phyloP scores from a whole-genome alignment of 2,888 invertebrate genomes.

The Hyppa rectilinea region DNA sequence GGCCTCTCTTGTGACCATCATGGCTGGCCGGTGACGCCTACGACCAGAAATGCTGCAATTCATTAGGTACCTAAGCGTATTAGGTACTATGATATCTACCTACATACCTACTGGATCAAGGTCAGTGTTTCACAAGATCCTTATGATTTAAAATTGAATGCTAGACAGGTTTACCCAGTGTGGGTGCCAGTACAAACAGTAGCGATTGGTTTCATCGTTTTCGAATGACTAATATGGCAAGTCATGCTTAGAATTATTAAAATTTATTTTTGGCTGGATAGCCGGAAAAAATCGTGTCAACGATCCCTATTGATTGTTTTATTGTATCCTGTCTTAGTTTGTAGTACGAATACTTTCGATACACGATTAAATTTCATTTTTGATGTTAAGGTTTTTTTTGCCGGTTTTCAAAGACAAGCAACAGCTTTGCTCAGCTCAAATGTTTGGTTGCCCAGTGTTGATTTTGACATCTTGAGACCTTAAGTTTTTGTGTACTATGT shows the following conservation, averaged over 20 bases:
- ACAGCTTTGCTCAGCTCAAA: background rate
- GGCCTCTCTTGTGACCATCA: conserved; percentile 73
- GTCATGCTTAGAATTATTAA: conserved; percentile 62
- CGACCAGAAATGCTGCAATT: conserved; percentile 49
- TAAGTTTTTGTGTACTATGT: background rate
- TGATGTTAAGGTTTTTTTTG: background rate
- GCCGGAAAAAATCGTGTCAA: conserved; percentile 56
- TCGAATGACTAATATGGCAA: conserved; percentile 57
- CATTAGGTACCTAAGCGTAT: conserved; percentile 40
- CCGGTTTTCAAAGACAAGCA: background rate
- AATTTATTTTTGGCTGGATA: conserved; percentile 23
- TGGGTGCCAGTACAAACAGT: conserved; percentile 45
- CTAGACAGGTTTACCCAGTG: conserved; percentile 36
- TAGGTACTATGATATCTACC: conserved; percentile 5
- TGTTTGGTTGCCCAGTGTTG: background rate
- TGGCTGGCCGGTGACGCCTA: conserved; percentile 69
- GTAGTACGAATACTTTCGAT: conserved; percentile 35
- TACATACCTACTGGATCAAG: conserved; percentile 33
- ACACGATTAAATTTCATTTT: conserved; percentile 8
- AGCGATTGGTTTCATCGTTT: conserved; percentile 44
- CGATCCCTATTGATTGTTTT: conserved; percentile 48
- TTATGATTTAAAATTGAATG: conserved; percentile 34
- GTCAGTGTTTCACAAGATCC: conserved; percentile 37
- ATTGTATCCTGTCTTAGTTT: conserved; percentile 36
- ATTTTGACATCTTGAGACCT: background rate